Base-by-base conservation (phyloP, 2,888 invertebrate species). In the Operophtera brumata region DNA sequence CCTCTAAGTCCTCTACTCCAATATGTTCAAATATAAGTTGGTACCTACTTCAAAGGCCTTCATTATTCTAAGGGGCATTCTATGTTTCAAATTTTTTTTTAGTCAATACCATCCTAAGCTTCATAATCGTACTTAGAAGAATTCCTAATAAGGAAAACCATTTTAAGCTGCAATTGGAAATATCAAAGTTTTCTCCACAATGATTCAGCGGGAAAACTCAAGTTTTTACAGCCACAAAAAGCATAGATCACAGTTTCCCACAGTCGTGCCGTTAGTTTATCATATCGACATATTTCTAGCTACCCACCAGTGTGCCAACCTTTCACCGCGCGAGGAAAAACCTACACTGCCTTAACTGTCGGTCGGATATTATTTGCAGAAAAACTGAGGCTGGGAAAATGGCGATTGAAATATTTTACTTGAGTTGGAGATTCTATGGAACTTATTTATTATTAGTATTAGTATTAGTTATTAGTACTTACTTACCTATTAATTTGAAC, bases 251-350 rank as follows among this genome's bases (percentile, higher is more conserved):
- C 61, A 48, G 41, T 54, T 79, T 83, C 81, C 77, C 80, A 84
- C 81, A 77, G 68, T 54, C 61, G 62, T 58, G 66, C 82, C 80
- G 85, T 78, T 81, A 78, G 71, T 74, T 73, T 77, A 78, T 82
- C 78, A 77, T 76, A 80, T 77, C 80, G 78, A 76, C 83, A 83
- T 85, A 84, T 82, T 86, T 84, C 87, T 73, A 84, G 78, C 74
- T 74, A 80, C 69, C 77, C 77, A 68, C 72, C 71, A 70, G 71
- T 70, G 76, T 70, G 76, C 71, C 84, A 86, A 85, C 88, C 87
- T 89, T 89, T 89, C 89, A 88, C 89, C 85, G 80, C 46, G 58
- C 70, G 60, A 59, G 77, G 86, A 89, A 89, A 89, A 89, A 89
- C 87, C 84, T 61, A 86, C 84, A 78, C 82, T 78, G 72, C 88